Percentiles rank a stretch among this genome's conserved stretches.
Evolutionary conservation across 2,888 invertebrate genomes (phyloP).

Genomic region (Ophioninae sp.): DNA sequence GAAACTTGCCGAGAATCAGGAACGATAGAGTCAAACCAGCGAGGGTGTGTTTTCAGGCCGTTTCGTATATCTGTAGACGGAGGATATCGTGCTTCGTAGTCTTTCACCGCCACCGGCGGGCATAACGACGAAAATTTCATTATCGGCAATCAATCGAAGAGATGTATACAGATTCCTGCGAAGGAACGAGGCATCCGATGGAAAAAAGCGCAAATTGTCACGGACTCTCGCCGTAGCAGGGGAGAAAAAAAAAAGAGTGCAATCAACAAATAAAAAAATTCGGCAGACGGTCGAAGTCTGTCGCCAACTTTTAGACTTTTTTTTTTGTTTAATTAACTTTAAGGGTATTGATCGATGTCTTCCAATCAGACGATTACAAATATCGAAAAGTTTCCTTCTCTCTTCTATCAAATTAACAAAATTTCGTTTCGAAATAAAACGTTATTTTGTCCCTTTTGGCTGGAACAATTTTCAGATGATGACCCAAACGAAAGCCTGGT

Average conservation of each 20-base stretch:
- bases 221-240: constrained; percentile 5
- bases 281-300: not conserved
- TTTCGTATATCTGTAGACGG: not conserved
- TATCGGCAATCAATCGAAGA: constrained; percentile 72
- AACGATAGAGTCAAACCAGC: constrained; percentile 27
- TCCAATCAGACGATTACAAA: too few species aligned
- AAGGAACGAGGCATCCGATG: constrained; percentile 28
- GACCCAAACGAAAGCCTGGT: too few species aligned
- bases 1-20: constrained; percentile 61
- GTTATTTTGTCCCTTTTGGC: too few species aligned
- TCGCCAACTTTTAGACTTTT: not conserved
- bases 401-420: too few species aligned
- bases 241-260: constrained; percentile 31
- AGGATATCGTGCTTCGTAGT: not conserved
- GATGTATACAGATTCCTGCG: constrained; percentile 41
- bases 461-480: too few species aligned
- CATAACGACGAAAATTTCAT: constrained; percentile 68
- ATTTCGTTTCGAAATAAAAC: too few species aligned
- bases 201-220: constrained; percentile 24
- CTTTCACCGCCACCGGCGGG: constrained; percentile 35
- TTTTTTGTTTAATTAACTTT: constrained; percentile 14
- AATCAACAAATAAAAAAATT: constrained; percentile 37
- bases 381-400: not conserved
- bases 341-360: too few species aligned
- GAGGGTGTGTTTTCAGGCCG: not conserved